phyloP scores from a whole-genome alignment of 2,113 vertebrate species.

The Girardinichthys multiradiatus region DNA sequence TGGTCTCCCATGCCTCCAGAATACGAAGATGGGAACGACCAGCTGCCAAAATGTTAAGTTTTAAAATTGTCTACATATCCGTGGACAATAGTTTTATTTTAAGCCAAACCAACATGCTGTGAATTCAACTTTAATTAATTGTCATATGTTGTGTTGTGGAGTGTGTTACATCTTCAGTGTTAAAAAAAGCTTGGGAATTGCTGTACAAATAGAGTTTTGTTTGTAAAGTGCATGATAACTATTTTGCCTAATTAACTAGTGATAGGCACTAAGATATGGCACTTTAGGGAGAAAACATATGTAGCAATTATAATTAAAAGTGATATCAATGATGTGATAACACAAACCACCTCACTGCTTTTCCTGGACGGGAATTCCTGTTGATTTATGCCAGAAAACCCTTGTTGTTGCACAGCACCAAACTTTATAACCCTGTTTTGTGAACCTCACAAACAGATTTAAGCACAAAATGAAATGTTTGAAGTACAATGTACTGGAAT shows the following conservation, averaged over 20 bases:
- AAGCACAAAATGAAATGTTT: slow-evolving; percentile 47
- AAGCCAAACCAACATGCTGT: slow-evolving; percentile 7
- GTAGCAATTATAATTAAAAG: neutral
- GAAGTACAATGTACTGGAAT: slow-evolving; percentile 62
- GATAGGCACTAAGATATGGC: neutral
- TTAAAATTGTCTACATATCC: neutral
- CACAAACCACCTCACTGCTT: slow-evolving; percentile 1
- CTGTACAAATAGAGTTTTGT: slow-evolving; percentile 31
- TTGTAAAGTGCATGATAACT: slow-evolving; percentile 34
- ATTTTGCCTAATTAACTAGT: slow-evolving; percentile 35
- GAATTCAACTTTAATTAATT: slow-evolving; percentile 2
- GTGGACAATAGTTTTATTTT: neutral
- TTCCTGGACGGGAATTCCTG: slow-evolving; percentile 26
- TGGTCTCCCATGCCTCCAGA: neutral
- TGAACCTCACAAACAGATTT: slow-evolving; percentile 22
- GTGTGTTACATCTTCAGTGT: slow-evolving; percentile 4
- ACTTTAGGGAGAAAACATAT: slow-evolving; percentile 1
- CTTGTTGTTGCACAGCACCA: slow-evolving; percentile 25
- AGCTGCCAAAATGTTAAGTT: neutral
- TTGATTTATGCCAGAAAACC: slow-evolving; percentile 2
- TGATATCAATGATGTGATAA: neutral
- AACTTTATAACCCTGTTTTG: neutral
- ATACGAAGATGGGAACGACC: slow-evolving; percentile 1
- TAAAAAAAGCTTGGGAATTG: slow-evolving; percentile 17
- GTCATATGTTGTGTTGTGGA: slow-evolving; percentile 9